Base-by-base conservation (phyloP, 2,113 vertebrate genomes). In the Xenopus laevis region DNA sequence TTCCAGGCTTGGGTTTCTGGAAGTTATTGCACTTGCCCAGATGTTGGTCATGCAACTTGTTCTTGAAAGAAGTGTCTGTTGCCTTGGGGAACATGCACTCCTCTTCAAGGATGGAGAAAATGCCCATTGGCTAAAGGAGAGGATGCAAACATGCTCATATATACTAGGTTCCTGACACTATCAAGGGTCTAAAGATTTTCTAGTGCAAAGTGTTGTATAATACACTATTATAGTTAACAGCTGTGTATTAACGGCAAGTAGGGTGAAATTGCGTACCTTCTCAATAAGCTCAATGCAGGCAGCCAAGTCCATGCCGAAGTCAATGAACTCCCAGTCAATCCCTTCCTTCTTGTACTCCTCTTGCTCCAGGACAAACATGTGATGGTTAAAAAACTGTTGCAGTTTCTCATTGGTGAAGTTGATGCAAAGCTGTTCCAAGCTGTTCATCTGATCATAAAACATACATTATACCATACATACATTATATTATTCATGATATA, bases 341-440 rank as follows among this genome's bases (percentile, higher is more conserved):
- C 89, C 91, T 86, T 94, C 90, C 0, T 88, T 85, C 78, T 87
- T 92, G 55, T 93, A 93, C 72, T 94, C 93, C 79, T 96, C 94
- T 90, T 94, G 90, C 82, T 95, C 92, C 82, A 92, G 82, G 82
- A 94, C 86, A 86, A 95, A 93, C 85, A 91, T 93, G 83, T 92
- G 92, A 69, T 93, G 88, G 83, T 94, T 93, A 85, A 96, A 95
- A 78, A 90, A 94, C 81, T 86, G 85, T 18, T 87, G 86, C 79
- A 87, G 79, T 20, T 87, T 87, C 82, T 87, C 86, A 0, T 87
- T 87, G 78, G 86, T 87, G 84, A 87, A 87, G 67, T 87, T 87
- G 74, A 88, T 88, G 52, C 86, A 86, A 6, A 88, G 70, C 77
- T 88, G 85, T 60, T 88, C 86, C 69, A 88, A 63, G 77, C 84